phyloP scores from a whole-genome alignment of 2,888 invertebrate species.

The Tenthredo distinguenda region DNA sequence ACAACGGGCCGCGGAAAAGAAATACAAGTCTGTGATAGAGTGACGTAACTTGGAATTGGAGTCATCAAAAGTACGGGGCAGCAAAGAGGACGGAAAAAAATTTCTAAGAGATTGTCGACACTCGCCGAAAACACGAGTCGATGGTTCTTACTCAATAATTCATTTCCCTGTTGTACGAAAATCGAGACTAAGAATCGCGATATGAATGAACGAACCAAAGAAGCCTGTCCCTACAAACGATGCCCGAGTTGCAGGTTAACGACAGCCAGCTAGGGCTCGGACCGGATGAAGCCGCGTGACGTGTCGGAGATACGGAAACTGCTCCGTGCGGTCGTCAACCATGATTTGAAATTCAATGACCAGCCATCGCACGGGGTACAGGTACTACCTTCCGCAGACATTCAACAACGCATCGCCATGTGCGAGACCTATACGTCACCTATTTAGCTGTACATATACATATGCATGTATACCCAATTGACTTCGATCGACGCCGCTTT shows the following conservation, averaged over 20 bases:
- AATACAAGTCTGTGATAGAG: neutral
- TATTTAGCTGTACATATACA: neutral
- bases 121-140: neutral
- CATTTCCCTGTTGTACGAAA: neutral
- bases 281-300: constrained; percentile 66
- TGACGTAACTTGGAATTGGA: constrained; percentile 12
- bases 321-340: constrained; percentile 58
- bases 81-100: neutral
- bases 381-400: neutral
- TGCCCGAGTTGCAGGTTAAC: neutral
- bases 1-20: neutral
- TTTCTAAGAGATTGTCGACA: neutral
- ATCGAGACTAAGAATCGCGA: neutral
- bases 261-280: constrained; percentile 45
- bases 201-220: neutral
- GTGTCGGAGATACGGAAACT: constrained; percentile 67
- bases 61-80: neutral
- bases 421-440: neutral
- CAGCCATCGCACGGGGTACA: constrained; percentile 54
- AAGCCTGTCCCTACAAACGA: neutral
- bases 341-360: constrained; percentile 70
- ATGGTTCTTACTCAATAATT: neutral
- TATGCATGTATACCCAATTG: neutral
- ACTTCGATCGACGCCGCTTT: neutral
- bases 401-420: neutral